These are phyloP conservation scores for Amiota communis DNA, from an alignment of 2,888 invertebrate species.

Conservation along the genomic window DNA sequence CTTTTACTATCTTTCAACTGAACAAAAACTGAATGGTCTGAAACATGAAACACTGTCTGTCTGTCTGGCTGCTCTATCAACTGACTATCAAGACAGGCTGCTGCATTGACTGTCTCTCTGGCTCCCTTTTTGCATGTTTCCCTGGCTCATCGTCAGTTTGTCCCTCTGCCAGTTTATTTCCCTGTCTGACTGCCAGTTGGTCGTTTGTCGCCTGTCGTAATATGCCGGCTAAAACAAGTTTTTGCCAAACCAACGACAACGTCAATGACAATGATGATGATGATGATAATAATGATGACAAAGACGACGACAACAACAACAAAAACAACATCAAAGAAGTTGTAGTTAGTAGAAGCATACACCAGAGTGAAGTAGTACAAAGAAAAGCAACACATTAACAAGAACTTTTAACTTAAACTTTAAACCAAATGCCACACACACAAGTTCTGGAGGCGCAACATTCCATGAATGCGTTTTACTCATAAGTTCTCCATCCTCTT, in stretches of 20 bases:
- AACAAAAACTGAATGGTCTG: too few relatives aligned
- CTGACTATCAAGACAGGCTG: too few relatives aligned
- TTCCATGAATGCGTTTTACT: too few relatives aligned
- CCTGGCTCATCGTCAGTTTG: too few relatives aligned
- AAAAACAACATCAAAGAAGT: not conserved
- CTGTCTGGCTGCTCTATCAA: too few relatives aligned
- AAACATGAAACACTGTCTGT: too few relatives aligned
- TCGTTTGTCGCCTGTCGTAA: not conserved
- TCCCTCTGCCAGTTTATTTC: too few relatives aligned
- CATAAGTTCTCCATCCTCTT: too few relatives aligned
- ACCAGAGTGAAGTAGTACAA: not conserved
- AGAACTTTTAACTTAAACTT: not conserved
- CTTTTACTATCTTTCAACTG: not conserved
- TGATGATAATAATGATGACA: not conserved
- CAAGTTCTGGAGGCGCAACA: too few relatives aligned
- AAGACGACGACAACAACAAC: conserved; percentile 1
- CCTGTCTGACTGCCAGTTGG: too few relatives aligned
- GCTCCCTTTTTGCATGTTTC: too few relatives aligned
- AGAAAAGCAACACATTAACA: not conserved
- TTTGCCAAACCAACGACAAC: conserved; percentile 4
- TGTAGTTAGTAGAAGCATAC: not conserved
- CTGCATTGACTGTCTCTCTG: too few relatives aligned
- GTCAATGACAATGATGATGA: not conserved
- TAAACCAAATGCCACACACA: conserved; percentile 1
- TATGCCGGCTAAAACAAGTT: conserved; percentile 25